A percentile compares a stretch with the other conserved stretches of the same genome.
phyloP scores from a whole-genome alignment of 1,140 invertebrate species.

The Lanistes nyassanus region DNA sequence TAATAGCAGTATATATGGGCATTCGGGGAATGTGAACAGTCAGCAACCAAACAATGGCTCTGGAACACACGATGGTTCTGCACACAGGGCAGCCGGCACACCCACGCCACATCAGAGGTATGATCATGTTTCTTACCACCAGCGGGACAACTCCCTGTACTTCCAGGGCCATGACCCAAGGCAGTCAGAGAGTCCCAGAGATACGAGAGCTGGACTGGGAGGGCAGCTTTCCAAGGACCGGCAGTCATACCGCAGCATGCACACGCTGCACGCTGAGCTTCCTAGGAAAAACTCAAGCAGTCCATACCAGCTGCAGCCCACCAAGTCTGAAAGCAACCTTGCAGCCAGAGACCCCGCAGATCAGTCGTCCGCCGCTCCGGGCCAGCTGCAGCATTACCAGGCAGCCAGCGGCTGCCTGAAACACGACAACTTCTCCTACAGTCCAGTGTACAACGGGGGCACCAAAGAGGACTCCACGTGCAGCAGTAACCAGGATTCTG shows the following conservation, averaged over 20 bases:
- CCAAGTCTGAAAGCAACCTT: slow-evolving; percentile 37
- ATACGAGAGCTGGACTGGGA: neutral
- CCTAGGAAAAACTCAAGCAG: neutral
- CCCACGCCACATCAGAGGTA: no score
- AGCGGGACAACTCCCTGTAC: no score
- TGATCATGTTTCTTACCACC: no score
- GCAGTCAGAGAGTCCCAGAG: slow-evolving; percentile 4
- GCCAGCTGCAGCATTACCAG: neutral
- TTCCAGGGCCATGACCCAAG: neutral
- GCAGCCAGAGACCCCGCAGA: neutral
- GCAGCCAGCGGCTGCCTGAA: slow-evolving; percentile 22
- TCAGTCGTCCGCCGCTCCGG: neutral
- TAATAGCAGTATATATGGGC: neutral
- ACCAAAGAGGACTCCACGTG: slow-evolving; percentile 54
- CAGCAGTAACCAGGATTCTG: slow-evolving; percentile 63
- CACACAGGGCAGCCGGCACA: no score
- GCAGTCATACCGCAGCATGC: slow-evolving; percentile 23
- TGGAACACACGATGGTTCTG: no score
- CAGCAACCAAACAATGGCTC: no score
- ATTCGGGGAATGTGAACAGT: no score
- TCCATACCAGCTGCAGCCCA: slow-evolving; percentile 4
- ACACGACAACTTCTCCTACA: slow-evolving; percentile 21
- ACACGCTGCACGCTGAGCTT: slow-evolving; percentile 22
- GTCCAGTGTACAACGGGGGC: slow-evolving; percentile 6
- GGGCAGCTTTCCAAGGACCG: slow-evolving; percentile 14